phyloP scores from a whole-genome alignment of 2,888 invertebrate species.

The Ptilodon capucinus region DNA sequence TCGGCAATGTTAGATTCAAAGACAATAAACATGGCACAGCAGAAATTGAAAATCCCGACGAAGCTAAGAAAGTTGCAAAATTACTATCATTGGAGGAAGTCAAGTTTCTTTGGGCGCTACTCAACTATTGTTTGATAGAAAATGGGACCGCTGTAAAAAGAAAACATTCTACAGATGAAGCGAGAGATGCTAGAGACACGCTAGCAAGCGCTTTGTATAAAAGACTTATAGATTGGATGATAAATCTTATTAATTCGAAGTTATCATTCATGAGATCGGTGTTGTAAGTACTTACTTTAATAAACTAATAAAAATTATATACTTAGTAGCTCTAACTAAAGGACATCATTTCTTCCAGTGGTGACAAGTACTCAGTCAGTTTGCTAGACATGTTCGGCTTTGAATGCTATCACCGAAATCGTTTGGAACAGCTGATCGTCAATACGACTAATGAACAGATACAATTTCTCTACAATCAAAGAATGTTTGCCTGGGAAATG shows the following conservation, averaged over 20 bases:
- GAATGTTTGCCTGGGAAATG: conserved; percentile 96
- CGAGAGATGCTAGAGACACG: conserved; percentile 91
- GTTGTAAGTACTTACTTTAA: conserved; percentile 85
- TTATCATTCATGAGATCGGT: conserved; percentile 92
- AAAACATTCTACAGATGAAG: conserved; percentile 90
- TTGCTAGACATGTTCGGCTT: conserved; percentile 96
- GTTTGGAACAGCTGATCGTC: conserved; percentile 93
- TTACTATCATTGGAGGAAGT: conserved; percentile 90
- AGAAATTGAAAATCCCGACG: conserved; percentile 88
- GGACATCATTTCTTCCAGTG: conserved; percentile 81
- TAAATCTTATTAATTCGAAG: conserved; percentile 92
- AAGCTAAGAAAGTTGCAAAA: conserved; percentile 87
- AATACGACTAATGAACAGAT: conserved; percentile 96
- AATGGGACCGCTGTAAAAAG: conserved; percentile 86
- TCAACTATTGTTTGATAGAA: conserved; percentile 92
- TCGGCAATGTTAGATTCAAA: conserved; percentile 91
- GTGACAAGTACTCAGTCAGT: conserved; percentile 91
- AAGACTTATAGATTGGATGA: conserved; percentile 93
- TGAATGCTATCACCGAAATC: conserved; percentile 94
- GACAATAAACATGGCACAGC: conserved; percentile 85
- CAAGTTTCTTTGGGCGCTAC: conserved; percentile 92
- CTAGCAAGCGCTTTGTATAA: conserved; percentile 93
- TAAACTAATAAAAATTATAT: background rate
- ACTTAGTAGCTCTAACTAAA: background rate
- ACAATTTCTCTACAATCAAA: conserved; percentile 96